Base-by-base conservation (phyloP, 2,797 vertebrate species). In the Melopsittacus undulatus region DNA sequence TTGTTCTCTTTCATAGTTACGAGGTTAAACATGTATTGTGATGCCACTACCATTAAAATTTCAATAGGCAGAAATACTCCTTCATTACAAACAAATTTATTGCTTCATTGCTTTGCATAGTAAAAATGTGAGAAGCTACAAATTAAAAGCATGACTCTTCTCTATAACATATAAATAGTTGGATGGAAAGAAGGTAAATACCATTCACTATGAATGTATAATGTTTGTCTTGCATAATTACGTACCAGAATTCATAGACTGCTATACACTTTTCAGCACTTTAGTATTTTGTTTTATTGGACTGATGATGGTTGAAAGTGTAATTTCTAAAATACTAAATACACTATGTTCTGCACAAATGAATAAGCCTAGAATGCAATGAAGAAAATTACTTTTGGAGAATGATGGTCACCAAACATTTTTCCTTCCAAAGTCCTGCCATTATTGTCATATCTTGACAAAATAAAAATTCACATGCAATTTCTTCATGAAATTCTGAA, bases 31-130 rank as follows among this genome's bases (percentile, higher is more conserved):
- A n/a, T 87, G 87, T 87, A 87, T 86, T 92, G 69, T 86, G 91
- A 83, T 92, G 87, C 63, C 42, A 34, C 34, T 82, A 56, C 85
- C 86, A 86, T 92, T 94, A 43, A 92, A 92, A 87, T 93, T 95
- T 95, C 90, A 91, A 70, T 51, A 38, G 77, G 54, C 74, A 95
- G 95, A 96, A 95, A 94, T 96, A 86, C 91, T 94, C 92, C 64
- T 97, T 97, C 38, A 61, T 97, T 96, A 89, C 69, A 89, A 97
- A 79, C 64, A 95, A 91, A 97, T 97, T 94, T 96, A 92, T 97
- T 96, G 96, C 96, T 96, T 96, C 93, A 85, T 95, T 97, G 96
- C 86, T 80, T 97, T 96, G 67, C 92, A 75, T 87, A 91, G 95
- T 97, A 97, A 97, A 97, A 97, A 97, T 95, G 62, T 91, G 94